These are phyloP conservation scores for Darwinula stevensoni DNA, from an alignment of 2,888 invertebrate species.

Conservation along the genomic window DNA sequence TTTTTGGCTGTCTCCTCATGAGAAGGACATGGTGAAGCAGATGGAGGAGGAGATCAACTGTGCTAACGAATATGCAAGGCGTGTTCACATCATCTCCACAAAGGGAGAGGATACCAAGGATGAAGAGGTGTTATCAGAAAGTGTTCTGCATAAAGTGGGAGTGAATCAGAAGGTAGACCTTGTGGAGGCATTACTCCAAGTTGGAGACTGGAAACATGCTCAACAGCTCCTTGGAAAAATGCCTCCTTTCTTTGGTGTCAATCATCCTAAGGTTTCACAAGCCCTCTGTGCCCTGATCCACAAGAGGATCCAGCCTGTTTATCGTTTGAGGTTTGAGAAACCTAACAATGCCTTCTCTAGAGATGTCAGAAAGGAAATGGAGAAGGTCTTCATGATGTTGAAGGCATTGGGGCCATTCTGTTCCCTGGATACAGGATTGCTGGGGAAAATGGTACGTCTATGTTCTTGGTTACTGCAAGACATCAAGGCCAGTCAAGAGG, in stretches of 20 bases:
- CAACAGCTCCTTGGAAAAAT: slow-evolving; percentile 43
- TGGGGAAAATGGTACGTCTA: neutral
- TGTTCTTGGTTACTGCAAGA: neutral
- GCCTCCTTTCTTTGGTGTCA: slow-evolving; percentile 46
- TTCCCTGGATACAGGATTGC: neutral
- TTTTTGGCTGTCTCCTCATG: slow-evolving; percentile 63
- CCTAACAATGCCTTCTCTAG: too few relatives aligned
- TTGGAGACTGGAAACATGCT: slow-evolving; percentile 74
- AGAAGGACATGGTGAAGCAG: slow-evolving; percentile 42
- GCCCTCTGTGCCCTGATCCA: slow-evolving; percentile 52
- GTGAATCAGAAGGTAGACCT: slow-evolving; percentile 88
- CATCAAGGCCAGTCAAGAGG: too few relatives aligned
- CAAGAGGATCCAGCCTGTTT: slow-evolving; percentile 54
- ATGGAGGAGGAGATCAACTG: slow-evolving; percentile 51
- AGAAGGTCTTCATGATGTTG: too few relatives aligned
- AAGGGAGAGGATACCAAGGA: too few relatives aligned
- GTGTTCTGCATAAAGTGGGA: neutral
- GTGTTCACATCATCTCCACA: neutral
- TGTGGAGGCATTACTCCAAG: slow-evolving; percentile 52
- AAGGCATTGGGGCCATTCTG: too few relatives aligned
- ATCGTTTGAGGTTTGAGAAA: too few relatives aligned
- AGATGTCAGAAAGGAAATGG: too few relatives aligned
- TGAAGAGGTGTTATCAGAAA: neutral
- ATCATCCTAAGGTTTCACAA: slow-evolving; percentile 42
- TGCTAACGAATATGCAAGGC: slow-evolving; percentile 40